Evolutionary conservation across 1,140 invertebrate genomes (phyloP), one percentile per base, ranked within the genome.

Genomic region (Parasteatoda tepidariorum): DNA sequence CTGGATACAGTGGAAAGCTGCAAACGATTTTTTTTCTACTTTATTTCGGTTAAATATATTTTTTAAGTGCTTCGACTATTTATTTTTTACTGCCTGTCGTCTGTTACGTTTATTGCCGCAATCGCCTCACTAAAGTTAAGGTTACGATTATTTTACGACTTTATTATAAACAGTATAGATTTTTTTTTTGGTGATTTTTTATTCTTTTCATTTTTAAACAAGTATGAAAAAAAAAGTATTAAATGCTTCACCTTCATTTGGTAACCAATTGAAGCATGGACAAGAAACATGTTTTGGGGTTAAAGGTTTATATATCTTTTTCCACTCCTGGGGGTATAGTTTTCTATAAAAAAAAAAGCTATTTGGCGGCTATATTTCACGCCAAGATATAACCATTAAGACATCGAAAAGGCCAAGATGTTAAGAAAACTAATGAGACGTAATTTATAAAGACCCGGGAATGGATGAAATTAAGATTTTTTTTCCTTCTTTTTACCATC

Each of bases 81-180:
- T 79, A 79, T 55, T 79, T 79, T 79, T 67, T 55, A 54, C 41
- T 34, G 24, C 55, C 38, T n/a, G 54, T 26, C 61, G 48, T 67
- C 75, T 79, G 67, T 79, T 79, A 79, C 38, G 28, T 18, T 79
- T 79, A 79, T 66, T 67, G 64, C 62, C 41, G 33, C 11, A 22
- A 28, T 33, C 34, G 38, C 73, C 34, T 38, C 41, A 28, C 18
- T 48, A 34, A 11, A 67, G 62, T 79, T 67, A 55, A 30, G 24
- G 75, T 79, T 79, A 79, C 75, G 75, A 62, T 79, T 79, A 79
- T 79, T 79, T 79, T 79, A 79, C 62, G 75, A 79, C 75, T 79
- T 79, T 79, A 79, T 79, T 79, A 79, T 79, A 79, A 79, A 79
- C 41, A 78, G 75, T 26, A 18, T 18, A 54, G 13, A 33, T 34